Conservation (phyloP, 2,797 vertebrate species). For the Aselliscus stoliczkanus region DNA sequence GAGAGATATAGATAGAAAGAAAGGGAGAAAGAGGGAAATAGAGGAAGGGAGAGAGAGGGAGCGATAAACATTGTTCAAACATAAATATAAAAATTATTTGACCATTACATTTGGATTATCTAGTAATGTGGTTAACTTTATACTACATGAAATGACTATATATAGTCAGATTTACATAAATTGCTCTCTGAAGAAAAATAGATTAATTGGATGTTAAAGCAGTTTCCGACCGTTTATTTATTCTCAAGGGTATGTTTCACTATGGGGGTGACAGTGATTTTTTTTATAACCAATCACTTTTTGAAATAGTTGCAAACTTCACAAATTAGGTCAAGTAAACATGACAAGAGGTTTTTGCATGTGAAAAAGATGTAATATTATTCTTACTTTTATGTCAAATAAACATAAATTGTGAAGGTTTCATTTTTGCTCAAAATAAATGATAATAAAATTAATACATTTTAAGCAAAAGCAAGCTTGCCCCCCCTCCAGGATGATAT, state of each 20-base stretch:
- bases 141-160: background rate
- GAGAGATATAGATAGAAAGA: background rate
- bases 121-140: background rate
- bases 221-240: background rate
- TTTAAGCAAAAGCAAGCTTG: background rate
- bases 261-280: background rate
- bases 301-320: background rate
- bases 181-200: background rate
- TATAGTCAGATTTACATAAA: background rate
- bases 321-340: background rate
- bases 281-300: background rate
- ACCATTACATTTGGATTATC: background rate
- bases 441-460: background rate
- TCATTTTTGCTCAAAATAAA: slow-evolving; percentile 1
- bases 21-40: background rate
- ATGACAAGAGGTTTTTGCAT: background rate
- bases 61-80: background rate
- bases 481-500: background rate
- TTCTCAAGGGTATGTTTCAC: background rate
- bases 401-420: background rate
- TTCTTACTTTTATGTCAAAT: background rate
- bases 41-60: background rate
- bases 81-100: background rate
- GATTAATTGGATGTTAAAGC: background rate
- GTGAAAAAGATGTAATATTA: background rate